Evolutionary conservation across 2,888 invertebrate genomes (phyloP), one percentile per base, ranked within the genome.

Genomic region (Lumbricus terrestris): DNA sequence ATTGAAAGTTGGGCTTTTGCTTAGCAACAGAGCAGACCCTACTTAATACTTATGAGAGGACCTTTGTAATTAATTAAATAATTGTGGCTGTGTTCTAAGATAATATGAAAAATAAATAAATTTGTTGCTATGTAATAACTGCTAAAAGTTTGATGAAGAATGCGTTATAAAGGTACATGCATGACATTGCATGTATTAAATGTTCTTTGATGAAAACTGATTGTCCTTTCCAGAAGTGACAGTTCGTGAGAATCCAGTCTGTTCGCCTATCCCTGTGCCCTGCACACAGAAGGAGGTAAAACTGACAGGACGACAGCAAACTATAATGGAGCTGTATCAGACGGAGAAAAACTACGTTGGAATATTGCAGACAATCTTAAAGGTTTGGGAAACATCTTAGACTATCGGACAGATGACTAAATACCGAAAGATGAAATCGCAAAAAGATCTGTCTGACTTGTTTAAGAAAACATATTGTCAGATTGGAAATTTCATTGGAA

Each of bases 271-370:
- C 29, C 40, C 29, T 40, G 38, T n/a, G 35, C 42, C 90, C 5
- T 37, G 38, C 42, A 40, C 40, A 18, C 88, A 40, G 82, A 90
- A 82, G 47, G 88, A 89, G 37, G 82, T 89, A 47, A 91, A 91
- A 82, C 89, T 92, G 90, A 90, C 92, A 15, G 93, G 93, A n/a
- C 91, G 95, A 47, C 92, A 93, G 90, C 93, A 94, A 90, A 94
- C 94, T 89, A 94, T 94, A 23, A 93, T 93, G 91, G 99, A 99
- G 95, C 96, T 99, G 93, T 96, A 98, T 92, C 98, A 98, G 95
- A 99, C 99, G 0, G 99, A 99, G 95, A 97, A 97, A 91, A 99
- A 99, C 96, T 99, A 99, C 95, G 98, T 99, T 91, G 97, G 97
- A 91, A 98, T 99, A 94, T 96, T 99, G 93, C 97, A 97, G 93